These are phyloP conservation scores for Yponomeuta evonymella DNA, from an alignment of 2,888 invertebrate species.

Conservation along the genomic window DNA sequence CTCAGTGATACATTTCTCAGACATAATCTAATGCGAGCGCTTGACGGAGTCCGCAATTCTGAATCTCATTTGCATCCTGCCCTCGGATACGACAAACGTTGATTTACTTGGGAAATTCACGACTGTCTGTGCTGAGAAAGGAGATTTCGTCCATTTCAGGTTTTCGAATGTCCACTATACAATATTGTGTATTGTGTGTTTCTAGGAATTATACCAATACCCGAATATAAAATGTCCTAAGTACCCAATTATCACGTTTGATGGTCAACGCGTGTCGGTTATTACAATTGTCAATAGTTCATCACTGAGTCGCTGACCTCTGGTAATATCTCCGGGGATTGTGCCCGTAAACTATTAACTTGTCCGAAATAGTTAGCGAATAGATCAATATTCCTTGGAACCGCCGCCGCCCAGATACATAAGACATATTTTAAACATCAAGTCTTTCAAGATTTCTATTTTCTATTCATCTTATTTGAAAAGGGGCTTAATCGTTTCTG, in stretches of 20 bases:
- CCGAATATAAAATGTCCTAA: no score
- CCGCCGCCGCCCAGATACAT: background rate
- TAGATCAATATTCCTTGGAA: background rate
- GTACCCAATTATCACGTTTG: background rate
- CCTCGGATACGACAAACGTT: background rate
- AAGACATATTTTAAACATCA: background rate
- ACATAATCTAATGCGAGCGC: constrained; percentile 50
- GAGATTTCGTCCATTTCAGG: background rate
- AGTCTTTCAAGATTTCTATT: background rate
- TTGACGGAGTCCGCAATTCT: constrained; percentile 31
- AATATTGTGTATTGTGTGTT: background rate
- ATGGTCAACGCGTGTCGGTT: background rate
- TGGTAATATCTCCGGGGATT: background rate
- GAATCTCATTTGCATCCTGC: constrained; percentile 32
- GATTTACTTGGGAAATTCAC: background rate
- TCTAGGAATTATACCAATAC: background rate
- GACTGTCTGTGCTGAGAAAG: background rate
- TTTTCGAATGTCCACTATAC: background rate
- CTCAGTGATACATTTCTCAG: constrained; percentile 44
- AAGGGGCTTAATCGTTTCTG: background rate
- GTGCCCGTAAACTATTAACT: no score
- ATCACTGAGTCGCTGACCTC: background rate
- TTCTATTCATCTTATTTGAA: background rate
- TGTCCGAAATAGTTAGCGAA: background rate
- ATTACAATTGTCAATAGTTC: constrained; percentile 6